These are phyloP conservation scores for Agrochola macilenta DNA, from an alignment of 2,888 invertebrate genomes.

Conservation along the genomic window DNA sequence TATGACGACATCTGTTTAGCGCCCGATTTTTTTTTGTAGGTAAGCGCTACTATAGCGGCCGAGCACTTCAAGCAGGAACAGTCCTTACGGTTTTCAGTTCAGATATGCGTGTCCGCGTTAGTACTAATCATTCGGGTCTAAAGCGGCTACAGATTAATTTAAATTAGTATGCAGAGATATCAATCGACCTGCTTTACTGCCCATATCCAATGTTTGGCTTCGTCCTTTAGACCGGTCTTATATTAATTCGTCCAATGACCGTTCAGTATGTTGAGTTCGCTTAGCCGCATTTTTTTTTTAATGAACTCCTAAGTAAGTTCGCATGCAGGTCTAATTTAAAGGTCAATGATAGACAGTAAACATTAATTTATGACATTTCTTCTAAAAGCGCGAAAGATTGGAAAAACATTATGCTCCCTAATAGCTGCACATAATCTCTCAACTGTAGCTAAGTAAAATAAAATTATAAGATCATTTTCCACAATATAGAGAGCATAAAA, in stretches of 20 bases:
- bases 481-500: conserved; percentile 62
- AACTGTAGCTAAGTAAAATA: conserved; percentile 30
- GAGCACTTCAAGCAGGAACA: no score
- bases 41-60: no score
- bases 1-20: no score
- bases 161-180: neutral
- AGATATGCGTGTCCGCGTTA: no score
- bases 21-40: no score
- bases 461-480: conserved; percentile 22
- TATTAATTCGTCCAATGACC: conserved; percentile 8
- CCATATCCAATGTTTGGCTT: neutral
- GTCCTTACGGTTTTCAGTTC: no score
- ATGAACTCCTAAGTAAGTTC: conserved; percentile 22
- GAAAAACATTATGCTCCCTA: conserved; percentile 53
- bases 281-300: neutral
- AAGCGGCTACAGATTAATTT: neutral
- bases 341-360: conserved; percentile 31
- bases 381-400: conserved; percentile 50
- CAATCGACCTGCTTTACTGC: neutral
- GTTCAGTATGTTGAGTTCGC: neutral
- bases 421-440: conserved; percentile 42
- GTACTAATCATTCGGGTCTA: neutral
- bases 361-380: conserved; percentile 24
- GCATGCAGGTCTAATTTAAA: conserved; percentile 50
- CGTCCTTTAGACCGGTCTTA: neutral